Conservation (phyloP, 2,113 vertebrate genomes). For the Cottus gobio region DNA sequence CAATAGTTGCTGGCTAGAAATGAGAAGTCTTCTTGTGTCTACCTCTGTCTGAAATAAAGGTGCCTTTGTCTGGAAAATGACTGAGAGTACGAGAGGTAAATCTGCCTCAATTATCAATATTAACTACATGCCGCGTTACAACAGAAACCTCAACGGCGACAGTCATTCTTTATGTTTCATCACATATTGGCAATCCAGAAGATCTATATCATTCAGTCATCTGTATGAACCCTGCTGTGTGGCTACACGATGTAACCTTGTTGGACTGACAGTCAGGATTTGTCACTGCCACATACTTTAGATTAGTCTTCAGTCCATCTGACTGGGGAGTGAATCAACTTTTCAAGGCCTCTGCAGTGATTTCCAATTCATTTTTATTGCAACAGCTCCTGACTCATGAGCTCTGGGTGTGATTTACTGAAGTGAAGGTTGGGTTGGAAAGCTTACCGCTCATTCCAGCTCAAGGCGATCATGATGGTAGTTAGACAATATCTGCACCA, state of each 20-base stretch:
- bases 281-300: slow-evolving; percentile 6
- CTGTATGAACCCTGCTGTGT: no score
- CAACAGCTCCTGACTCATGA: slow-evolving; percentile 44
- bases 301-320: slow-evolving; percentile 45
- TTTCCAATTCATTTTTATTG: slow-evolving; percentile 63
- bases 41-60: not conserved
- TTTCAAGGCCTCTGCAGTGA: slow-evolving; percentile 41
- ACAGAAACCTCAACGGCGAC: not conserved
- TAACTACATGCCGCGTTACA: not conserved
- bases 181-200: not conserved
- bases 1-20: not conserved
- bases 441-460: slow-evolving; percentile 33
- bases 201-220: not conserved
- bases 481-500: slow-evolving; percentile 39
- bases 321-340: slow-evolving; percentile 46
- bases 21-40: not conserved
- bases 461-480: slow-evolving; percentile 39
- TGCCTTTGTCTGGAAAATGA: not conserved
- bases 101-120: not conserved
- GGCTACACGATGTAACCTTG: slow-evolving; percentile 15
- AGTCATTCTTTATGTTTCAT: not conserved
- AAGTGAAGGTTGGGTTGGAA: slow-evolving; percentile 31
- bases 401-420: slow-evolving; percentile 59
- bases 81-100: not conserved
- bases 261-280: slow-evolving; percentile 12